Base-by-base conservation (phyloP, 2,797 vertebrate genomes). In the Amblyraja radiata region DNA sequence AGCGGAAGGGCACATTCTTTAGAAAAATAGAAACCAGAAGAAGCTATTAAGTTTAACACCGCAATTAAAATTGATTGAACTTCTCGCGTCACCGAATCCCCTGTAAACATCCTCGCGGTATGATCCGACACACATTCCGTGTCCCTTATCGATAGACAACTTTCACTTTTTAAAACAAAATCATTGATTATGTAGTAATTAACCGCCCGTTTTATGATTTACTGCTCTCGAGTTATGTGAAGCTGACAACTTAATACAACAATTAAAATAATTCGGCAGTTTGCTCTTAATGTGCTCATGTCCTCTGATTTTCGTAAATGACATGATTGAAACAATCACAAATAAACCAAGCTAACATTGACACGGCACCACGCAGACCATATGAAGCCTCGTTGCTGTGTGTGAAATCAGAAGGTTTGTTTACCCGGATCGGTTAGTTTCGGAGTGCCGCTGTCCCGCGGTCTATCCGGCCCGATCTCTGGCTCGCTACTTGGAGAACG, bases 341-440 rank as follows among this genome's bases (percentile, higher is more conserved):
- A 68, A 36, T 65, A 68, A 88, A 65, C 14, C 14, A 68, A 18
- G 23, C 84, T 68, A 88, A 68, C 61, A 65, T 36, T 36, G 84
- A 88, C 63, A 88, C 18, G 16, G 84, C 4, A 36, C n/a, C 84
- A 36, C 84, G 84, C 84, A 18, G 84, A 18, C 7, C 61, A 68
- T 36, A 63, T 21, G 63, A 68, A 88, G 84, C 9, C 61, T 8
- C 84, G 6, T n/a, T 68, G 65, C 61, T 18, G 21, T 68, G 16
- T 88, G 18, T 88, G 65, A 18, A 18, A 68, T 32, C 58, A 78
- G 95, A 93, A 95, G 90, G 93, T 97, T 91, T 73, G 68, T 74
- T 91, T 96, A 99, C 98, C 98, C 96, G 90, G 68, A 74, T 99
- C 98, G 84, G 97, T 98, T 94, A 98, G 97, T 96, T 98, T 98